Percentiles rank a stretch among this genome's conserved stretches.
Conservation (phyloP, 2,797 vertebrate genomes). For the Eulemur rubriventer region DNA sequence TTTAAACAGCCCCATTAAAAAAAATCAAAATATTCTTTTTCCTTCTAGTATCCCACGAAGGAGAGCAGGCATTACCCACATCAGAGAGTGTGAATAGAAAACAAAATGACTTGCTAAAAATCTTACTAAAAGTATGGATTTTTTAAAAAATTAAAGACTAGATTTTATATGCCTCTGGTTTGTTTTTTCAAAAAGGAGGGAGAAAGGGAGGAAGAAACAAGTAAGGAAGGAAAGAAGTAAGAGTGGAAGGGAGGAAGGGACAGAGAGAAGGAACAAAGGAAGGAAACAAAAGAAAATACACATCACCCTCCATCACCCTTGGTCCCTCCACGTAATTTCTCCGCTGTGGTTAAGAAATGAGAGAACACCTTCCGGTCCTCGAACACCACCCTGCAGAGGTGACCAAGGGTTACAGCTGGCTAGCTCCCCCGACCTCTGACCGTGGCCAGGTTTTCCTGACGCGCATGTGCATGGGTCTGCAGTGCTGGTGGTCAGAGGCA, state of each 20-base stretch:
- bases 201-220: background rate
- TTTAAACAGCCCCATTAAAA: background rate
- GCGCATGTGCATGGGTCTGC: fast-evolving
- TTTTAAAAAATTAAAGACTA: background rate
- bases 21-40: background rate
- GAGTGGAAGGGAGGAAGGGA: background rate
- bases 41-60: background rate
- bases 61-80: background rate
- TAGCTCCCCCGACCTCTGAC: background rate
- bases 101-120: background rate
- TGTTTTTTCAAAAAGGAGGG: background rate
- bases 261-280: no score
- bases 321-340: background rate
- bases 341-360: background rate
- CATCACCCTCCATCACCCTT: background rate
- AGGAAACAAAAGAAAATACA: background rate
- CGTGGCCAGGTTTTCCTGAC: background rate
- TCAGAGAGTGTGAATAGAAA: background rate
- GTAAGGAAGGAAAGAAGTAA: background rate
- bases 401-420: background rate
- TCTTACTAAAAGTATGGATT: background rate
- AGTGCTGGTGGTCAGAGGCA: background rate
- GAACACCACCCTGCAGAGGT: background rate
- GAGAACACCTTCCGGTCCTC: fast-evolving
- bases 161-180: background rate